Evolutionary conservation across 2,113 vertebrate species (phyloP).

Genomic region (Tenebrosternarchus preto): DNA sequence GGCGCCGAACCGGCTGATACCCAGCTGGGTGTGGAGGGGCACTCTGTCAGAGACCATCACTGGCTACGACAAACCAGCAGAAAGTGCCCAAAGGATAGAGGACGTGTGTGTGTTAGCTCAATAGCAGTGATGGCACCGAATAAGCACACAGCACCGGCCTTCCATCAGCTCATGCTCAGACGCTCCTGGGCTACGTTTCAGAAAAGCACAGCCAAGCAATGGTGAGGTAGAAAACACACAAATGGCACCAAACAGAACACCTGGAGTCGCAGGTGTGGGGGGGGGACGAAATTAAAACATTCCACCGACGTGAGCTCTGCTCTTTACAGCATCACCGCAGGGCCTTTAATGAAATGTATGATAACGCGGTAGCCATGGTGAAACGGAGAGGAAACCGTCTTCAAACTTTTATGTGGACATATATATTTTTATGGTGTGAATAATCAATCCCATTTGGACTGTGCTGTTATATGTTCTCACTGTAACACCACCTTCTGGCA

Average conservation of each 20-base stretch:
- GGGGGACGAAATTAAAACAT: no score
- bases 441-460: no score
- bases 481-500: no score
- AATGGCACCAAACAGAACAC: background rate
- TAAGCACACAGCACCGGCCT: background rate
- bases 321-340: no score
- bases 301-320: no score
- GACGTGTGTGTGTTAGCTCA: background rate
- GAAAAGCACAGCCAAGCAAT: background rate
- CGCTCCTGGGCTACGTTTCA: background rate
- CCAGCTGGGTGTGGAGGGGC: background rate
- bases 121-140: background rate
- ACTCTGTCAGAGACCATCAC: background rate
- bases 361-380: no score
- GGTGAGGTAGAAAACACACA: background rate
- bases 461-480: no score
- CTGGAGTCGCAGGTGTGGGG: background rate
- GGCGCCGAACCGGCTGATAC: background rate
- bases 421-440: no score
- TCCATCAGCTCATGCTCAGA: background rate
- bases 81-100: background rate
- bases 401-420: no score
- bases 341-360: no score
- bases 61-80: conserved; percentile 7
- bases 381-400: no score